These are phyloP conservation scores for Mionectes olivaceus DNA, from an alignment of 2,797 vertebrate species.

Conservation along the genomic window DNA sequence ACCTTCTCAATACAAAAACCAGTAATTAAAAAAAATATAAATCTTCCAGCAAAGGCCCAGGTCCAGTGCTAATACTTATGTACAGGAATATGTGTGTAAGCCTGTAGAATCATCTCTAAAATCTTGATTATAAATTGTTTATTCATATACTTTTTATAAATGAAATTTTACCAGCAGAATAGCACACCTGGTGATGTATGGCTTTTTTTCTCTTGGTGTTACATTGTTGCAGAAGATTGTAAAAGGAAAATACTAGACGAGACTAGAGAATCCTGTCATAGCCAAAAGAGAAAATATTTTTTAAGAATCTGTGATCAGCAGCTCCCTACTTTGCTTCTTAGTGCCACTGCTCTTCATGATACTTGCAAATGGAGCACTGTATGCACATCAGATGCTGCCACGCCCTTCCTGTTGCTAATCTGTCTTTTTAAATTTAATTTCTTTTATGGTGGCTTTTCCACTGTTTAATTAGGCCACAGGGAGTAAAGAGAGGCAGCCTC, in stretches of 20 bases:
- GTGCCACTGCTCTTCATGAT: not conserved
- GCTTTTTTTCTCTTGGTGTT: not conserved
- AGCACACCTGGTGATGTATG: not conserved
- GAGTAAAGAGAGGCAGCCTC: slow-evolving; percentile 75
- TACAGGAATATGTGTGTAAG: not conserved
- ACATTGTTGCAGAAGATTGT: not conserved
- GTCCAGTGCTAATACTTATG: not conserved
- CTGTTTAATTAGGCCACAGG: slow-evolving; percentile 86
- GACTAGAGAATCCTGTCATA: not conserved
- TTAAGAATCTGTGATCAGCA: not conserved
- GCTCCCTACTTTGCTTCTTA: not conserved
- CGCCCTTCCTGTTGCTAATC: slow-evolving; percentile 85
- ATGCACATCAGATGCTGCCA: slow-evolving; percentile 5
- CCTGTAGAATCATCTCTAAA: not conserved
- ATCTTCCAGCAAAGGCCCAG: not conserved
- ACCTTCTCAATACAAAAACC: not conserved
- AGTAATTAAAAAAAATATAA: not conserved
- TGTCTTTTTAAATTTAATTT: slow-evolving; percentile 87
- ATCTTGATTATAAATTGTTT: not conserved
- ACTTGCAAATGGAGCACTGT: not conserved
- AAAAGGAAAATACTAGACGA: not conserved
- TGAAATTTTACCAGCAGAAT: not conserved
- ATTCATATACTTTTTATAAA: not conserved
- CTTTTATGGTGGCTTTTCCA: slow-evolving; percentile 79
- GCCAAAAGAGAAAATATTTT: not conserved